Evolutionary conservation across 2,113 vertebrate species (phyloP), one percentile per base, ranked within the genome.

Genomic region (Numenius arquata): DNA sequence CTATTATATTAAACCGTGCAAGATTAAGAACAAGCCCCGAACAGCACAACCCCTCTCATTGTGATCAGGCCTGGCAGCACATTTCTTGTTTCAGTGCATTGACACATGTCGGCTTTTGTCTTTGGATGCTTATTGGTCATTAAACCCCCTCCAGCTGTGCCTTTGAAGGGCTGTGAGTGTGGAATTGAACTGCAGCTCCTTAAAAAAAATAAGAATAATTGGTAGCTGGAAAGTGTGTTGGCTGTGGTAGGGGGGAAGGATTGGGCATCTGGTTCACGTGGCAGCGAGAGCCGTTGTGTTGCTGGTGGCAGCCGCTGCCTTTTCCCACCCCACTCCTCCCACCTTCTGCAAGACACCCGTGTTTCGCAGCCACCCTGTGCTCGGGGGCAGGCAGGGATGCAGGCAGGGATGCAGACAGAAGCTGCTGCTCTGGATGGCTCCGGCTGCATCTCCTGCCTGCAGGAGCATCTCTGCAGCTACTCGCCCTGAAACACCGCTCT

Each of bases 161-260:
- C 80, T 89, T 47, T 59, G 84, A 52, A 81, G 43, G 73, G 86
- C 83, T 93, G 73, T 0, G 61, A 65, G 89, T 1, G 6, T 4
- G 41, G 65, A 66, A 59, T 2, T 34, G 78, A 92, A 20, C 61
- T 19, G 68, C 71, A 83, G 56, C 47, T 90, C 50, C 59, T 58
- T 22, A 3, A 36, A 40, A 71, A 63, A 63, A 76, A 40, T 5
- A 47, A 22, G 8, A 6, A 12, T 55, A 48, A 41, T 9, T 65
- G 48, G 56, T 45, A 43, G 90, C 61, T 89, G 56, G 26, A 11
- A 81, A 70, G 53, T 53, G 67, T 68, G 2, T 71, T 65, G 56
- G 71, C 38, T 0, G 0, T 14, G 74, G 12, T 16, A 0, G 5
- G 22, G 68, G 80, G 76, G 53, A 16, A 41, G 50, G 14, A 4